These are phyloP conservation scores for Coturnix japonica DNA, from an alignment of 2,113 vertebrate species.

Conservation along the genomic window DNA sequence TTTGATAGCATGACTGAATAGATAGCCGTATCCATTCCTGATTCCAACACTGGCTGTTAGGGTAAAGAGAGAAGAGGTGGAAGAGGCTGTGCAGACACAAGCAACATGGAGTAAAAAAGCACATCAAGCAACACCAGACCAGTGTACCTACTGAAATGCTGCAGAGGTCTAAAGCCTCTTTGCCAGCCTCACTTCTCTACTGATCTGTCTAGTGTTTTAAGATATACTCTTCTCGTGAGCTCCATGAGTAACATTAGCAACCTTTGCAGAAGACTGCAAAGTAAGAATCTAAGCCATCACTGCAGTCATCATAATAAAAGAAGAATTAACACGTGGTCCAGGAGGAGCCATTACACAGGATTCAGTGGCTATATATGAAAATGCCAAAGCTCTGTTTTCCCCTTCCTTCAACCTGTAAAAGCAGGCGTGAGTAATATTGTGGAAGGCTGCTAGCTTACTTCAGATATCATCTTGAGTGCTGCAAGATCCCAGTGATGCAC, in stretches of 20 bases:
- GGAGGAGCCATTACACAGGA: background rate
- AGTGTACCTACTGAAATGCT: background rate
- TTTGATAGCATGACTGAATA: background rate
- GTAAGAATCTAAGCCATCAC: background rate
- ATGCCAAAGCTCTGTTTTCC: background rate
- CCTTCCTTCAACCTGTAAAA: background rate
- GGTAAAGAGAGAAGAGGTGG: background rate
- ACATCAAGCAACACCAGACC: background rate
- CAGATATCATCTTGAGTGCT: background rate
- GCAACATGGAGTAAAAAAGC: background rate
- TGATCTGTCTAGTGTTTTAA: background rate
- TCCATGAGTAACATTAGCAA: background rate
- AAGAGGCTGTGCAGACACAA: background rate
- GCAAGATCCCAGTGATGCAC: background rate
- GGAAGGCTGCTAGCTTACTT: background rate
- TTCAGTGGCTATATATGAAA: background rate
- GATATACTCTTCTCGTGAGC: background rate
- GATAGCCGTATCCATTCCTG: background rate
- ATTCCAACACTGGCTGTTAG: background rate
- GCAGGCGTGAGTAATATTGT: background rate
- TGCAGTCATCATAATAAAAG: background rate
- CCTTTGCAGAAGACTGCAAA: background rate
- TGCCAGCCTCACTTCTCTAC: background rate
- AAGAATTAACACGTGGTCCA: background rate
- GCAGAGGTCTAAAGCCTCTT: background rate